These are phyloP conservation scores for Uloborus plumipes DNA, from an alignment of 2,888 invertebrate species.

Conservation along the genomic window DNA sequence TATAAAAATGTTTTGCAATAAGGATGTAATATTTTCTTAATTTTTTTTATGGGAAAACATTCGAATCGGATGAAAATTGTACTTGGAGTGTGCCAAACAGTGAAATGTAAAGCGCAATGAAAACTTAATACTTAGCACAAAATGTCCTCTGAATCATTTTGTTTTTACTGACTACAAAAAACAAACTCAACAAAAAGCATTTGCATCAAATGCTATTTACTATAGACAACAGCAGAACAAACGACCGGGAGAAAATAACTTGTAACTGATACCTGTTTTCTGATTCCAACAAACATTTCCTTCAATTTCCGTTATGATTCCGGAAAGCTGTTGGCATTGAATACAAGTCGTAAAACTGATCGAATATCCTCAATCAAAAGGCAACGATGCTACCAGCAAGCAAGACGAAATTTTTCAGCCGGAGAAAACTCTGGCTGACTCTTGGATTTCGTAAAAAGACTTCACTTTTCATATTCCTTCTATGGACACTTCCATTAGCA, in stretches of 20 bases:
- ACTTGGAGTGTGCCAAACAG: constrained; percentile 9
- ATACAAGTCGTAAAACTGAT: background rate
- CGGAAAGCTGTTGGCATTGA: background rate
- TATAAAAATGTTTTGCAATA: background rate
- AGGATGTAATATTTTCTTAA: constrained; percentile 8
- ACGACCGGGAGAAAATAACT: no score
- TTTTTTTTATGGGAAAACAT: background rate
- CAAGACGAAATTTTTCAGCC: constrained; percentile 2
- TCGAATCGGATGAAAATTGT: background rate
- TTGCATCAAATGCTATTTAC: constrained; percentile 38
- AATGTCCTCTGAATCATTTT: background rate
- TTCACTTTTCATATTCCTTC: constrained; percentile 17
- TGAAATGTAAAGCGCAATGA: background rate
- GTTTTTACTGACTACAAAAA: background rate
- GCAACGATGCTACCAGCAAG: constrained; percentile 12
- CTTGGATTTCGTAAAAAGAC: constrained; percentile 49
- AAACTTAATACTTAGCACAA: background rate
- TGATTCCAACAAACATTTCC: no score
- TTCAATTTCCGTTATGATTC: no score
- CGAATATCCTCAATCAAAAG: constrained; percentile 1
- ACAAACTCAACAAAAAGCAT: background rate
- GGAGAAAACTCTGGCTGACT: constrained; percentile 15
- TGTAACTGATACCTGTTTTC: no score
- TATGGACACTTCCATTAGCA: constrained; percentile 42
- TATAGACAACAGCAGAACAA: no score